phyloP scores from a whole-genome alignment of 2,113 vertebrate genomes.

The Hydropotes inermis region DNA sequence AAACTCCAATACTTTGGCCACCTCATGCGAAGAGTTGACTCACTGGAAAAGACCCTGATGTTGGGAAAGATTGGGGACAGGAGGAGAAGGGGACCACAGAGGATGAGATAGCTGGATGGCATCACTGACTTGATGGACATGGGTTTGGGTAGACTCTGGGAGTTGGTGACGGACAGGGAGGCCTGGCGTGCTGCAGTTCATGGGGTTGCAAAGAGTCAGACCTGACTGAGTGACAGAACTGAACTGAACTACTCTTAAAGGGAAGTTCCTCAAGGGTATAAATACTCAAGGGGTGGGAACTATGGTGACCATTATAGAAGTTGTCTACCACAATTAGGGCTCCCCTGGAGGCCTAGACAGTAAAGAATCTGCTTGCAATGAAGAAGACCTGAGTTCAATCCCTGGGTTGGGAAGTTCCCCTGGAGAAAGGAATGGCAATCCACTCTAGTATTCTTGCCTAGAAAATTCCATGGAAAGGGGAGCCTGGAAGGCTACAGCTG shows the following conservation, averaged over 20 bases:
- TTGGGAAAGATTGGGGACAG: no score
- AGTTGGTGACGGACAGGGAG: no score
- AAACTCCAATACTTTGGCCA: no score
- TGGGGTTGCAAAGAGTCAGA: no score
- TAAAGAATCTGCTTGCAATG: not conserved
- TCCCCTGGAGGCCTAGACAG: not conserved
- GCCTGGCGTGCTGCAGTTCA: no score
- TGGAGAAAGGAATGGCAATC: not conserved
- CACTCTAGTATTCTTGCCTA: not conserved
- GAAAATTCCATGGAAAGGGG: not conserved
- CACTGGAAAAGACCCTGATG: no score
- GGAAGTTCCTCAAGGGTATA: not conserved
- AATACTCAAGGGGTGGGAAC: not conserved
- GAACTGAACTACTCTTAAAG: not conserved
- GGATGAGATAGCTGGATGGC: no score
- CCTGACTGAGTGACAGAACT: no score
- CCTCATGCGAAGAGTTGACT: no score
- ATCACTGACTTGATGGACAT: no score
- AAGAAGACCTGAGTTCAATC: not conserved
- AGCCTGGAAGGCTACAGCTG: not conserved
- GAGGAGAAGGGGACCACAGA: no score
- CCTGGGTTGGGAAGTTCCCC: not conserved
- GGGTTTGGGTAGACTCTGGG: no score
- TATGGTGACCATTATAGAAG: not conserved
- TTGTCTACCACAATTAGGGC: not conserved